Conservation (phyloP, 2,113 vertebrate species). For the Monopterus albus region DNA sequence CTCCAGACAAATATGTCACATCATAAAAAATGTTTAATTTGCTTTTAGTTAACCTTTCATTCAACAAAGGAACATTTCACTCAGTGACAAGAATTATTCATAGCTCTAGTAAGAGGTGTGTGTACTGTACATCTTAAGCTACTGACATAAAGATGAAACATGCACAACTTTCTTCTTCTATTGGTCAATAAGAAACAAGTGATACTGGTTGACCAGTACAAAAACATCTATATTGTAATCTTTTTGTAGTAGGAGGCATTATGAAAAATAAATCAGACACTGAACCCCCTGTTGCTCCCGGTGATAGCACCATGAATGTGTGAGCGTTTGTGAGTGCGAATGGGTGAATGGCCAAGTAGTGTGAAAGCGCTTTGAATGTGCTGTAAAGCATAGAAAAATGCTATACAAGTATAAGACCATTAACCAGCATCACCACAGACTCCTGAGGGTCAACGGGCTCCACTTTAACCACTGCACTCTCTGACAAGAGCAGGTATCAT, state of each 20-base stretch:
- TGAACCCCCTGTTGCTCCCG: no score
- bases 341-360: no score
- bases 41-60: neutral
- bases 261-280: neutral
- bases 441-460: neutral
- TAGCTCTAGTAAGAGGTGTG: no score
- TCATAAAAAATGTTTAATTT: no score
- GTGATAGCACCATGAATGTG: no score
- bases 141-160: neutral
- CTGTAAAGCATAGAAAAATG: no score
- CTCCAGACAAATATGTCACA: no score
- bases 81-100: neutral
- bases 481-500: neutral
- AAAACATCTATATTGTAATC: neutral
- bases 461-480: neutral
- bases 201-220: neutral
- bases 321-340: no score
- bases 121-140: no score
- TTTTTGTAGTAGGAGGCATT: neutral
- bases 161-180: neutral
- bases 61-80: neutral
- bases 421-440: slow-evolving; percentile 20
- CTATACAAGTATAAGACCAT: no score
- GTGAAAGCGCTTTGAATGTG: no score
- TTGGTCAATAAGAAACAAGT: neutral